Conservation (phyloP, 1,140 invertebrate species). For the Drosophila fuyamai region DNA sequence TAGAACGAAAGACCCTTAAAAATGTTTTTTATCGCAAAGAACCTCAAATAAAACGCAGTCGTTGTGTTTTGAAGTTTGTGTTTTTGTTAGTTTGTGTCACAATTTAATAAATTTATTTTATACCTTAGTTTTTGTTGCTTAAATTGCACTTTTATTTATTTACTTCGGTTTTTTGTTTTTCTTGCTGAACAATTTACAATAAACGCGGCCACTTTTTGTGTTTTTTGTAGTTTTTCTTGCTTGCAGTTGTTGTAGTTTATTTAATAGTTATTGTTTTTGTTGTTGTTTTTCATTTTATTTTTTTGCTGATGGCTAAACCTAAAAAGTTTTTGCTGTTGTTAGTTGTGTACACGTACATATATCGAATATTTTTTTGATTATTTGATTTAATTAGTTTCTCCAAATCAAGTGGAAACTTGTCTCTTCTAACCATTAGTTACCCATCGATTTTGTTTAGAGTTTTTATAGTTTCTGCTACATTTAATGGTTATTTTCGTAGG, state of each 20-base stretch:
- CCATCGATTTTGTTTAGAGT: constrained; percentile 33
- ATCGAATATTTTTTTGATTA: constrained; percentile 47
- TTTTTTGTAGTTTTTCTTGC: constrained; percentile 34
- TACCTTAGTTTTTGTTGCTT: constrained; percentile 16
- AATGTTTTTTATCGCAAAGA: too few species aligned
- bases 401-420: constrained; percentile 2
- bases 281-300: background rate
- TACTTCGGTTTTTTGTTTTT: constrained; percentile 37
- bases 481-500: constrained; percentile 26
- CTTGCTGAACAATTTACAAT: constrained; percentile 69
- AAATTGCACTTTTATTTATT: constrained; percentile 57
- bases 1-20: too few species aligned
- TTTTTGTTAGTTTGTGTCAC: constrained; percentile 51
- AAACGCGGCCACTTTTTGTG: constrained; percentile 44
- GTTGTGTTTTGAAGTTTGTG: constrained; percentile 7
- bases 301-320: constrained; percentile 19
- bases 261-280: constrained; percentile 38
- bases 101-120: constrained; percentile 45
- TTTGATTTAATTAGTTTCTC: constrained; percentile 30
- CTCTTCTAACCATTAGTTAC: constrained; percentile 7
- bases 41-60: background rate
- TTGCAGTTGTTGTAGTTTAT: constrained; percentile 23
- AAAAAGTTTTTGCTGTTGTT: constrained; percentile 19
- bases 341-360: constrained; percentile 38
- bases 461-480: constrained; percentile 40